A percentile compares a stretch with the other conserved stretches of the same genome.
phyloP scores from a whole-genome alignment of 2,797 vertebrate species.

The Halcyon smyrnensis region DNA sequence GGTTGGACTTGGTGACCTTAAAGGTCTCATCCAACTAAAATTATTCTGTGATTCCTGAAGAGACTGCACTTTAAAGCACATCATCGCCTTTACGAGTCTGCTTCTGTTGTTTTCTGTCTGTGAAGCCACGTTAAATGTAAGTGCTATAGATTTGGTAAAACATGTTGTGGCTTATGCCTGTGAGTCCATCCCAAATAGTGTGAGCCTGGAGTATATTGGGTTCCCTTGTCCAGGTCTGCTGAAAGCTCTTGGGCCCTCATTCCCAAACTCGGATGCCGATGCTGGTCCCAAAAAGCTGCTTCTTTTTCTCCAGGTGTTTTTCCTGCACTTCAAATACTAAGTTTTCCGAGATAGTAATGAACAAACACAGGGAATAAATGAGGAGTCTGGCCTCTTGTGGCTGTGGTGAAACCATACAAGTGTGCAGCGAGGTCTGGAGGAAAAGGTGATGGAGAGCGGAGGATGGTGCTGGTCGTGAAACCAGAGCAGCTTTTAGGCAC shows the following conservation, averaged over 20 bases:
- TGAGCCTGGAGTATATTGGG: neutral
- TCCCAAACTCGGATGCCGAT: neutral
- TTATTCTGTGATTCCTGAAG: neutral
- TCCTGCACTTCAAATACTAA: neutral
- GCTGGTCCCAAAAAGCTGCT: no score
- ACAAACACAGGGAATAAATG: neutral
- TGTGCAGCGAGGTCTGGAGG: neutral
- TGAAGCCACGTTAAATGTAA: neutral
- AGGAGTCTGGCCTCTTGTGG: neutral
- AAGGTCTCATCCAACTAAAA: neutral
- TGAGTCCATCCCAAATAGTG: neutral
- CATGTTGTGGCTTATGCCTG: neutral
- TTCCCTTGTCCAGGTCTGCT: neutral
- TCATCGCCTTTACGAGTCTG: neutral
- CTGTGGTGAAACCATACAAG: neutral
- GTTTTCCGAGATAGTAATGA: neutral
- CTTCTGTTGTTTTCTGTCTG: neutral
- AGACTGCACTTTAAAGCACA: neutral
- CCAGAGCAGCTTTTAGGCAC: neutral
- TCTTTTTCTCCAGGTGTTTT: neutral
- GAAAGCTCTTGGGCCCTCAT: neutral
- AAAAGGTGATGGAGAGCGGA: fast-evolving
- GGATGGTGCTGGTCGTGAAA: neutral
- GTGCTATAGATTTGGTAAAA: neutral
- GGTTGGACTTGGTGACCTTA: neutral